Evolutionary conservation across 2,113 vertebrate genomes (phyloP), one percentile per base, ranked within the genome.

Genomic region (Ceuthmochares aereus): DNA sequence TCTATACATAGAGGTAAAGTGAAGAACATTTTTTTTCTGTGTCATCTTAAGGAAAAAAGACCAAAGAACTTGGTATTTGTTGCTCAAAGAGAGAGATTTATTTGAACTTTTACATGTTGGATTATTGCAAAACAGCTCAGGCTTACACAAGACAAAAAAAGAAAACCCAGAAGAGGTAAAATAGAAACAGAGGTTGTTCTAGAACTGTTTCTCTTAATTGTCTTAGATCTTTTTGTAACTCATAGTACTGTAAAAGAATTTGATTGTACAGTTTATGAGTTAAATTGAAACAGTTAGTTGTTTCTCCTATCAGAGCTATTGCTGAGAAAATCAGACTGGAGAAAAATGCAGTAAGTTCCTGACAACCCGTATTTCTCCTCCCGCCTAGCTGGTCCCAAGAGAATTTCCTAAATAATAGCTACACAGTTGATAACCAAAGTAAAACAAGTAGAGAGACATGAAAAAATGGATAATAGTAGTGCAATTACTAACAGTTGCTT

Each of bases 321-420:
- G 94, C 85, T 51, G 37, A 89, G 62, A 72, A 96, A 88, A 87
- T 76, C 49, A 80, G 62, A 36, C 49, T 67, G n/a, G 42, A 87
- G 89, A 90, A 87, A 81, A 95, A 95, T 81, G 43, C 11, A 69
- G 49, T 26, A 73, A 85, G 55, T 80, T 37, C 22, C 8, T 91
- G 78, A 93, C 23, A 79, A 52, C 21, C 36, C 80, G 40, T 29
- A 34, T 80, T 85, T 94, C 54, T 86, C 8, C 83, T 83, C 37
- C 51, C 4, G 62, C 6, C 20, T 60, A 54, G 10, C 14, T 62
- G 14, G 30, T 76, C 8, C 12, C 66, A 87, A 72, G 43, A 62
- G 15, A n/a, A 20, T 92, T 93, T 10, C 37, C 21, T 79, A 90
- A 94, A 95, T 94, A 91, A 67, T 22, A 89, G 43, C 75, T 90